Evolutionary conservation across 1,140 invertebrate genomes (phyloP).

Genomic region (Camponotus vicinus): DNA sequence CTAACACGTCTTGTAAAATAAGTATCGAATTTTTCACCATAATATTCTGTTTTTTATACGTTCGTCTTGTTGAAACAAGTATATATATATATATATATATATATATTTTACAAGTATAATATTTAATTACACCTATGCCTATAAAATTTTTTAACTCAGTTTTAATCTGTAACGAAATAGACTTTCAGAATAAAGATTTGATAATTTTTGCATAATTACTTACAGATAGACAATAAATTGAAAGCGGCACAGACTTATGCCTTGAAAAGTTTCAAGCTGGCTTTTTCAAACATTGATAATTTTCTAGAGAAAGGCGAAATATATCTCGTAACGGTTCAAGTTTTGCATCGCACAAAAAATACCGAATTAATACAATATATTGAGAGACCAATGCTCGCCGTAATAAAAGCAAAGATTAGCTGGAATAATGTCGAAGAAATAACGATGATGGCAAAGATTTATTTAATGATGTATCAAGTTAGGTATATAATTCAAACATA

Average conservation of each 20-base stretch:
- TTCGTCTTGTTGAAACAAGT: too few relatives aligned
- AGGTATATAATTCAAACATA: constrained; percentile 62
- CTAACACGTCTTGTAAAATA: too few relatives aligned
- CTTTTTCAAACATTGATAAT: constrained; percentile 35
- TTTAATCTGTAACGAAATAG: too few relatives aligned
- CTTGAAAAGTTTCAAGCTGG: constrained; percentile 63
- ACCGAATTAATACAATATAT: constrained; percentile 37
- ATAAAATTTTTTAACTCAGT: too few relatives aligned
- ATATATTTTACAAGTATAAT: too few relatives aligned
- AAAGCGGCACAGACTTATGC: constrained; percentile 51
- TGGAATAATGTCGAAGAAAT: constrained; percentile 70
- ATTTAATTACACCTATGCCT: too few relatives aligned
- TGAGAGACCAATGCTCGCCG: constrained; percentile 63
- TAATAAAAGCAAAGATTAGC: constrained; percentile 36
- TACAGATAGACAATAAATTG: constrained; percentile 19
- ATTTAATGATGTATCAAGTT: constrained; percentile 67
- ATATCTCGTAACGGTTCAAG: constrained; percentile 61
- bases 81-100: too few relatives aligned
- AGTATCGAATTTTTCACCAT: too few relatives aligned
- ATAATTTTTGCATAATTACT: constrained; percentile 7
- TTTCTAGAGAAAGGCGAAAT: constrained; percentile 69
- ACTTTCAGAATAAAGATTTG: too few relatives aligned
- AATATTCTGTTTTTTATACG: too few relatives aligned
- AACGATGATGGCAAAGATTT: constrained; percentile 59
- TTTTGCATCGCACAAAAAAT: constrained; percentile 51